Conservation (phyloP, 1,140 invertebrate species). For the Whitmania pigra region DNA sequence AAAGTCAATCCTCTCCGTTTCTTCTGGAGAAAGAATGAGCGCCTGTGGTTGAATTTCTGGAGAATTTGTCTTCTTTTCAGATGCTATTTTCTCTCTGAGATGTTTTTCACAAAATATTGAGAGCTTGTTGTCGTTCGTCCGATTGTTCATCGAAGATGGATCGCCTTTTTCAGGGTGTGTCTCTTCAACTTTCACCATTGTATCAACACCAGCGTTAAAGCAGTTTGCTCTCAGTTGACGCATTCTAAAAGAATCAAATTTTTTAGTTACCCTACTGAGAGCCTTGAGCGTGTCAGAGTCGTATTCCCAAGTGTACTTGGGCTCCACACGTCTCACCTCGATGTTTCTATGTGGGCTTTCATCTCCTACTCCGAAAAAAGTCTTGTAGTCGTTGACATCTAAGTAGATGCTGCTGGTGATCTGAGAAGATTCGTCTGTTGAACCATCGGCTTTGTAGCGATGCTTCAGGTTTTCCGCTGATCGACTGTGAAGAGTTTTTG, state of each 20-base stretch:
- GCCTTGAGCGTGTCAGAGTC: slow-evolving; percentile 1
- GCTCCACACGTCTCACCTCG: not conserved
- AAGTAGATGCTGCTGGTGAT: not conserved
- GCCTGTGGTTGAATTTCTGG: not conserved
- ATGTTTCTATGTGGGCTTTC: not conserved
- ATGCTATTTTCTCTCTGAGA: slow-evolving; percentile 9
- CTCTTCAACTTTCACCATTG: not conserved
- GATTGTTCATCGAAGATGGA: not conserved
- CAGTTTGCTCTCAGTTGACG: not conserved
- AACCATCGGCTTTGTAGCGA: not conserved
- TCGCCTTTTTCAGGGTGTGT: not conserved
- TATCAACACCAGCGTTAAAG: not conserved
- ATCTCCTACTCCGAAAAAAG: not conserved
- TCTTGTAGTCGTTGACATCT: slow-evolving; percentile 9
- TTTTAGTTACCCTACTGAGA: not conserved
- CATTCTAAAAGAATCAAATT: slow-evolving; percentile 13
- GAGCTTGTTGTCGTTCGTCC: not conserved
- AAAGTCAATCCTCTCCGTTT: not conserved
- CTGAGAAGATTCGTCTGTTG: not conserved
- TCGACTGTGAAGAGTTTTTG: not conserved
- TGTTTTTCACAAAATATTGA: not conserved
- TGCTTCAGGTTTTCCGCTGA: not conserved
- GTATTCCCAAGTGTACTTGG: slow-evolving; percentile 2
- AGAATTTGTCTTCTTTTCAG: not conserved
- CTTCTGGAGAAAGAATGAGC: not conserved